Conservation (phyloP, 2,113 vertebrate genomes). For the Ptilonorhynchus violaceus region DNA sequence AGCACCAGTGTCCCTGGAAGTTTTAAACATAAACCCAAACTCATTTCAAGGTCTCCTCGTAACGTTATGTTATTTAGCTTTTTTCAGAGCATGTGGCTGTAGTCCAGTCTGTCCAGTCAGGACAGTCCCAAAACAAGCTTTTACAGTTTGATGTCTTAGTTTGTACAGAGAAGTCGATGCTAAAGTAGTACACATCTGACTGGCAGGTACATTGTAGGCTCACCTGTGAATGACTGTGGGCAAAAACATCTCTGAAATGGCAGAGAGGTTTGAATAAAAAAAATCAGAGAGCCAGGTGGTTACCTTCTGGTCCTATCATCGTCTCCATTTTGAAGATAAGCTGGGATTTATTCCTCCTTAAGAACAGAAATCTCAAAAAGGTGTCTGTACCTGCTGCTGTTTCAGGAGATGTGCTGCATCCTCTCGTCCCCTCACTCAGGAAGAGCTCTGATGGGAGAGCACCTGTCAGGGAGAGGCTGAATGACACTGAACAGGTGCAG, state of each 20-base stretch:
- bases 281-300: neutral
- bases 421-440: accelerated
- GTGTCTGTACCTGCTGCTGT: neutral
- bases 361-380: neutral
- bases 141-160: neutral
- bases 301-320: neutral
- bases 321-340: neutral
- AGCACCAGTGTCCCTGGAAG: neutral
- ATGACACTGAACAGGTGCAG: neutral
- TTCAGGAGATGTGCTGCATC: neutral
- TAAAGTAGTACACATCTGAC: neutral
- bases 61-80: accelerated
- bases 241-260: neutral
- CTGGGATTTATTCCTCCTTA: neutral
- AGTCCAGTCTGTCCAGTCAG: neutral
- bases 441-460: neutral
- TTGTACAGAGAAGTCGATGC: neutral
- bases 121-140: neutral
- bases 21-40: neutral
- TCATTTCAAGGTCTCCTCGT: neutral
- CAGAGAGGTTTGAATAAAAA: neutral
- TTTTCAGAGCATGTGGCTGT: neutral
- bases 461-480: neutral
- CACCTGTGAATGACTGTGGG: neutral
- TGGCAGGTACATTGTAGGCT: neutral